phyloP scores from a whole-genome alignment of 2,888 invertebrate genomes.

The Macrophya alboannulata region DNA sequence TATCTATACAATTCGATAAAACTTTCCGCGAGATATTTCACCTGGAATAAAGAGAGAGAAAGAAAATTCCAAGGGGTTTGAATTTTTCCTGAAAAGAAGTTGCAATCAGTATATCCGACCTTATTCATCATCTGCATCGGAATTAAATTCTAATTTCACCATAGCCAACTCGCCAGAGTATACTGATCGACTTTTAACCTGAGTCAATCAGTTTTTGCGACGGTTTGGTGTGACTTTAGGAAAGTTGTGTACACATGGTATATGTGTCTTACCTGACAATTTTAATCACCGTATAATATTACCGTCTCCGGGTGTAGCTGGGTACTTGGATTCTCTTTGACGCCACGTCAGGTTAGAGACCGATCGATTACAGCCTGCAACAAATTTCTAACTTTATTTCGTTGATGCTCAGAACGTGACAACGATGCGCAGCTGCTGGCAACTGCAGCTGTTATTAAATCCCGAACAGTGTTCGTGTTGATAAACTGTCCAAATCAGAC shows the following conservation, averaged over 20 bases:
- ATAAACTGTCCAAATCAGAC: not conserved
- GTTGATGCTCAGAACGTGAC: conserved; percentile 7
- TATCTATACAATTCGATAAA: too few species aligned
- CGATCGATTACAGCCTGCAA: conserved; percentile 27
- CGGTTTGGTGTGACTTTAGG: not conserved
- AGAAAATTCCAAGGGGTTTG: not conserved
- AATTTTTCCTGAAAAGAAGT: too few species aligned
- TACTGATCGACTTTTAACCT: not conserved
- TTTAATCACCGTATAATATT: conserved; percentile 22
- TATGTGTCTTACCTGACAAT: conserved; percentile 5
- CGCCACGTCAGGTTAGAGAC: not conserved
- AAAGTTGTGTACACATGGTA: not conserved
- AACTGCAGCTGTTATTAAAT: conserved; percentile 36
- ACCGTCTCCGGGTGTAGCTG: not conserved
- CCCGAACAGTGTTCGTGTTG: not conserved
- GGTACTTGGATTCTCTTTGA: conserved; percentile 40
- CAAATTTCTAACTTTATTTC: conserved; percentile 25
- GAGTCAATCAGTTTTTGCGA: conserved; percentile 20
- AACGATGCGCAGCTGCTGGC: conserved; percentile 6
- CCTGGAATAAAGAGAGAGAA: not conserved
- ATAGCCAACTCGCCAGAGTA: too few species aligned
- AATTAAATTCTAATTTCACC: not conserved
- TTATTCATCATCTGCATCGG: not conserved
- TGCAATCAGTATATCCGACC: too few species aligned
- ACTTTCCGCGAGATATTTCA: not conserved